A percentile compares a stretch with the other conserved stretches of the same genome.
These are phyloP conservation scores for Rhipidura dahli DNA, from an alignment of 2,113 vertebrate species.

Conservation along the genomic window DNA sequence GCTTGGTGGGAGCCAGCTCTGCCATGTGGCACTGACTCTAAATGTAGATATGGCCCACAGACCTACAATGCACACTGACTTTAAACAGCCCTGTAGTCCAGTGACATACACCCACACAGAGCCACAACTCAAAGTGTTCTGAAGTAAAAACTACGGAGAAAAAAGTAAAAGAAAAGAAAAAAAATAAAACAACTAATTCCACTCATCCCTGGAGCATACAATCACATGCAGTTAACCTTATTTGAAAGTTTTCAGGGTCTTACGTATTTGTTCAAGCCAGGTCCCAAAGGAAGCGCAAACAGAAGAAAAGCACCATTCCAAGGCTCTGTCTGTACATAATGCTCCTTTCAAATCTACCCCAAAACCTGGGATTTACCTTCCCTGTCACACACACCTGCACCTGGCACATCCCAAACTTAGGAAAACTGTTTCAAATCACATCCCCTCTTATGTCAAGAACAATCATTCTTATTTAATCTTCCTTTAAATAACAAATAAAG, in stretches of 20 bases:
- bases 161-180: fast-evolving
- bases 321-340: not conserved
- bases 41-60: not conserved
- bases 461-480: not conserved
- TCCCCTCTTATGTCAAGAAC: not conserved
- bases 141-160: not conserved
- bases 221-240: not conserved
- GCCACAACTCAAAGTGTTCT: not conserved
- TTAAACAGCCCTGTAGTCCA: not conserved
- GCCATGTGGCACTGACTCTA: not conserved
- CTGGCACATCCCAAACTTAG: not conserved
- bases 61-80: not conserved
- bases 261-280: not conserved
- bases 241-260: not conserved
- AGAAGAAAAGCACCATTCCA: not conserved
- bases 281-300: not conserved
- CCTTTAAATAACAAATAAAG: not conserved
- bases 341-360: not conserved
- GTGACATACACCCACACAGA: not conserved
- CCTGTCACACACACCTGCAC: not conserved
- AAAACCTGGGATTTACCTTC: constrained; percentile 7
- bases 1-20: not conserved
- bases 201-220: not conserved
- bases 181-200: not conserved
- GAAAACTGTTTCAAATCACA: not conserved